A percentile compares a stretch with the other conserved stretches of the same genome.
These are phyloP conservation scores for Catharus fuscescens DNA, from an alignment of 2,113 vertebrate species.

Conservation along the genomic window DNA sequence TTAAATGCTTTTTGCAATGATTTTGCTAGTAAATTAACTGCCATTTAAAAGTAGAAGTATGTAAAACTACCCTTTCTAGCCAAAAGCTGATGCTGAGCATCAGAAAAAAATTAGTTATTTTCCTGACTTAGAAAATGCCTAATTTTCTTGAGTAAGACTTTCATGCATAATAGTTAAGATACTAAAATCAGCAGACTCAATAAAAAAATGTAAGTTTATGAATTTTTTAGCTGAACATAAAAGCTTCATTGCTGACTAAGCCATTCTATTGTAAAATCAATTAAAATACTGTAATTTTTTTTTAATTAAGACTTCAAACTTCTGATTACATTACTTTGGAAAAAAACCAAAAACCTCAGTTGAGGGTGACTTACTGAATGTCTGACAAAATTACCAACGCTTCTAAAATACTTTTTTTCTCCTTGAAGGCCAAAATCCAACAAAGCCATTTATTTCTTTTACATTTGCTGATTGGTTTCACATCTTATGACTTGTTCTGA, in stretches of 20 bases:
- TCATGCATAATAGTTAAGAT: not conserved
- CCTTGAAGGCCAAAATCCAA: not conserved
- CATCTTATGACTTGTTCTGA: not conserved
- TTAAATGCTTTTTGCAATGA: not conserved
- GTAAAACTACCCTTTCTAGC: not conserved
- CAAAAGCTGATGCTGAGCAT: not conserved
- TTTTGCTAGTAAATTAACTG: not conserved
- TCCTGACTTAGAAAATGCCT: not conserved
- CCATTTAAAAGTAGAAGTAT: not conserved
- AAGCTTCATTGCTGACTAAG: slow-evolving; percentile 45
- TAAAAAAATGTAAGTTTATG: not conserved
- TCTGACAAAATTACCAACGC: not conserved
- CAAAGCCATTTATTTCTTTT: not conserved
- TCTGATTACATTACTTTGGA: not conserved
- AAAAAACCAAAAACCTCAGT: not conserved
- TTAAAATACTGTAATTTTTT: slow-evolving; percentile 12
- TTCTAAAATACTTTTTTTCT: not conserved
- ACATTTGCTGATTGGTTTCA: not conserved
- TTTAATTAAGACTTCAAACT: slow-evolving; percentile 2
- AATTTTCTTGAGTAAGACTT: not conserved
- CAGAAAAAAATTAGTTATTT: not conserved
- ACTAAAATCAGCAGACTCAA: not conserved
- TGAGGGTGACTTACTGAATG: not conserved
- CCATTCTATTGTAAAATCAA: slow-evolving; percentile 28
- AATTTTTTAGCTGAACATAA: slow-evolving; percentile 36